Conservation (phyloP, 2,888 invertebrate species). For the Apamea crenata region DNA sequence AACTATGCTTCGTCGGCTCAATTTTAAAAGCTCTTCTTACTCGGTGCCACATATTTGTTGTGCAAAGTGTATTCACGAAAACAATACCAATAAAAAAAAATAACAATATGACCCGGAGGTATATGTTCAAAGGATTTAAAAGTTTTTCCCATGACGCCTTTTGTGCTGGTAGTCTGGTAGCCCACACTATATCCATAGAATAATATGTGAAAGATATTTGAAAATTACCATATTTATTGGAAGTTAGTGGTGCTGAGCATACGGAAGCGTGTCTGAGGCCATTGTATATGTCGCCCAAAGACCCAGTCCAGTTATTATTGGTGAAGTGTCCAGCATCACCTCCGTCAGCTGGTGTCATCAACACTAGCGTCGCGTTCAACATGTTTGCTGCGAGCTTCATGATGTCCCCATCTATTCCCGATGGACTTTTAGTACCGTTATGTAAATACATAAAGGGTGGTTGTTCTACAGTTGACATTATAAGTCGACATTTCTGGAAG, state of each 20-base stretch:
- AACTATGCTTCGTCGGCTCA: conserved; percentile 70
- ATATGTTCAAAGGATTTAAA: conserved; percentile 73
- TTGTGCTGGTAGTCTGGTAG: conserved; percentile 70
- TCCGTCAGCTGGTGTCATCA: conserved; percentile 70
- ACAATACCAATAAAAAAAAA: conserved; percentile 73
- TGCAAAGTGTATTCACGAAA: conserved; percentile 70
- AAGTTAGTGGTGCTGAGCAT: conserved; percentile 75
- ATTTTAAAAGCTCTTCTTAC: conserved; percentile 68
- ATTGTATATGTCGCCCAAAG: conserved; percentile 78
- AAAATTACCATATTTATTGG: conserved; percentile 76
- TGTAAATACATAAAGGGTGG: conserved; percentile 79
- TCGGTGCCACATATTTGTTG: conserved; percentile 67
- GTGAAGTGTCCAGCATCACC: conserved; percentile 71
- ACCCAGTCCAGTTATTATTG: conserved; percentile 81
- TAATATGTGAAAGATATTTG: conserved; percentile 80
- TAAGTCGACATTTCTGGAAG: conserved; percentile 73
- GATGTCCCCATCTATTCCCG: conserved; percentile 79
- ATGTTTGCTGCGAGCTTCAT: conserved; percentile 71
- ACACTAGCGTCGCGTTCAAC: conserved; percentile 77
- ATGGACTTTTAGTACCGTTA: conserved; percentile 68
- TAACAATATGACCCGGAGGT: conserved; percentile 72
- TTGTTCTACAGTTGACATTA: conserved; percentile 78
- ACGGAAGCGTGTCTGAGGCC: conserved; percentile 73
- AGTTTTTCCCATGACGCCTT: conserved; percentile 79
- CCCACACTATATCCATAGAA: conserved; percentile 80